phyloP scores from a whole-genome alignment of 2,113 vertebrate genomes.

The Ranitomeya imitator region DNA sequence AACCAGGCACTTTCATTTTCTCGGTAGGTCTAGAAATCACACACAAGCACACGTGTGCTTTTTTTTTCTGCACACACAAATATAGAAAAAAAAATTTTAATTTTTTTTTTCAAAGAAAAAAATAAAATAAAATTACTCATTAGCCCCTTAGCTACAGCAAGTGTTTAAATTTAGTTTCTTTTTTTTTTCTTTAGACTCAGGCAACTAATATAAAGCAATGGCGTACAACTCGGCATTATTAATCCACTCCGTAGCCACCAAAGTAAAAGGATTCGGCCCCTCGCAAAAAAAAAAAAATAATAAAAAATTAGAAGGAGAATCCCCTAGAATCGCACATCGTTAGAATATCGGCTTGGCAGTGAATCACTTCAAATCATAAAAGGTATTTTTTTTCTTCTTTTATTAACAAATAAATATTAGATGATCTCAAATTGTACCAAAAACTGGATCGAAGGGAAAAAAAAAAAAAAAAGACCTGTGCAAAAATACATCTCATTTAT shows the following conservation, averaged over 20 bases:
- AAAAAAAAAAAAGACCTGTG: slow-evolving; percentile 90
- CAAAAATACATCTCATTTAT: slow-evolving; percentile 99
- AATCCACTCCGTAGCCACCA: slow-evolving; percentile 69
- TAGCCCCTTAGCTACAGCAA: slow-evolving; percentile 48
- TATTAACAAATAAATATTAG: slow-evolving; percentile 98
- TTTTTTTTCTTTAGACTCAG: slow-evolving; percentile 71
- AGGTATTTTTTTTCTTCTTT: slow-evolving; percentile 79
- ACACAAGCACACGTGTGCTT: slow-evolving; percentile 13
- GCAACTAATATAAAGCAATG: slow-evolving; percentile 75
- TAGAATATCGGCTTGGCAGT: slow-evolving; percentile 95
- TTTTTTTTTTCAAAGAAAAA: background rate
- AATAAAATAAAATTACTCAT: background rate
- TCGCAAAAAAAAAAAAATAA: slow-evolving; percentile 59
- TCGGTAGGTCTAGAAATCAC: slow-evolving; percentile 78
- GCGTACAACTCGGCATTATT: slow-evolving; percentile 50
- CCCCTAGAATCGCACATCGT: slow-evolving; percentile 70
- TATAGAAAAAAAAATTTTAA: slow-evolving; percentile 48
- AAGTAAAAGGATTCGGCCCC: slow-evolving; percentile 68
- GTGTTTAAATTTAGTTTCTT: slow-evolving; percentile 67
- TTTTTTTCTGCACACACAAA: slow-evolving; percentile 36
- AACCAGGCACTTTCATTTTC: slow-evolving; percentile 98
- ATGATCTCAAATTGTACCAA: slow-evolving; percentile 95
- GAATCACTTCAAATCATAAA: slow-evolving; percentile 97
- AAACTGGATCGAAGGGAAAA: slow-evolving; percentile 92
- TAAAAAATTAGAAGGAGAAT: slow-evolving; percentile 60